Percentiles rank a stretch among this genome's conserved stretches.
Conservation (phyloP, 2,113 vertebrate genomes). For the Ciconia boyciana region DNA sequence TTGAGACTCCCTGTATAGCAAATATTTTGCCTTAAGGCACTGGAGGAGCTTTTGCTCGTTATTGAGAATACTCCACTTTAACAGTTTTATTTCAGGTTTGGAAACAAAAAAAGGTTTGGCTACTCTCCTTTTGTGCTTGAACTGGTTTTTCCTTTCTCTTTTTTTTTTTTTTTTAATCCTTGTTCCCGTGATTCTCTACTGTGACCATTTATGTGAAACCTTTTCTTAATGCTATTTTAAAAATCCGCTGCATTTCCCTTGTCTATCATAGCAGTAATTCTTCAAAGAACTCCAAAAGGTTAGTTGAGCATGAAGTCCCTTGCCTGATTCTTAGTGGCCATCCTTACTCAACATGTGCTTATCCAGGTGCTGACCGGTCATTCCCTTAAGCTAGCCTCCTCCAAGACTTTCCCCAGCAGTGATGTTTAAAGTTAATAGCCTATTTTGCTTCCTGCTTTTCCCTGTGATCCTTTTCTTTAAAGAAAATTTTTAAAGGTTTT, state of each 20-base stretch:
- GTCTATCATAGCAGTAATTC: conserved; percentile 40
- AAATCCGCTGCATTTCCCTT: conserved; percentile 44
- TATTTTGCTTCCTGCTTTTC: conserved; percentile 46
- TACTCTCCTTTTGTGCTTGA: conserved; percentile 22
- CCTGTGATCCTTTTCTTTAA: conserved; percentile 36
- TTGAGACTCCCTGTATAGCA: background rate
- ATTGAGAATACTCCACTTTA: background rate
- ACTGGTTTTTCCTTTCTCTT: background rate
- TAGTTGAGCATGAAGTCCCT: conserved; percentile 56
- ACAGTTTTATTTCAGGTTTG: conserved; percentile 41
- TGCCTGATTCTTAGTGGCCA: conserved; percentile 54
- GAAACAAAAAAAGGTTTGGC: conserved; percentile 39
- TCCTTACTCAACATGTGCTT: conserved; percentile 32
- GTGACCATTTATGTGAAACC: background rate
- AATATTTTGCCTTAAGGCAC: background rate
- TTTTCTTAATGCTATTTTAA: conserved; percentile 42
- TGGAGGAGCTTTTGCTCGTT: background rate
- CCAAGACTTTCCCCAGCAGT: conserved; percentile 28
- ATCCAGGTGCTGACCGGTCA: conserved; percentile 47
- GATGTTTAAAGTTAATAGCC: conserved; percentile 28
- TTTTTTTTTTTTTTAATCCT: background rate
- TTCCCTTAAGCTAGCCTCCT: conserved; percentile 31
- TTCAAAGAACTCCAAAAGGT: conserved; percentile 50
- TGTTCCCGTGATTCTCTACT: background rate
- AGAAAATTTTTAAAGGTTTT: background rate